A percentile compares a stretch with the other conserved stretches of the same genome.
Evolutionary conservation across 2,797 vertebrate species (phyloP).

Genomic region (Bovichtus variegatus): DNA sequence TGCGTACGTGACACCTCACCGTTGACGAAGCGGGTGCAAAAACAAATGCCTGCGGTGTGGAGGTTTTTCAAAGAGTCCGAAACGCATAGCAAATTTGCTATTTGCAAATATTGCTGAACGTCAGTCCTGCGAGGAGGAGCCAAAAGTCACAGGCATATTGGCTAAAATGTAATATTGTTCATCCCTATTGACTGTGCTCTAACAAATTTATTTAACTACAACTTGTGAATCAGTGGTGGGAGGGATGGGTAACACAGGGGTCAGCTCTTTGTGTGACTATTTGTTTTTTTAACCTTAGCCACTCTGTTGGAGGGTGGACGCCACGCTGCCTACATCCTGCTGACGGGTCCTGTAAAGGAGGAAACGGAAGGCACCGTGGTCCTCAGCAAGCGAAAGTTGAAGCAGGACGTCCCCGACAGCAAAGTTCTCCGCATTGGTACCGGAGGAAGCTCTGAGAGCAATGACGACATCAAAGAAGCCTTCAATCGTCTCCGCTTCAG

Average conservation of each 20-base stretch:
- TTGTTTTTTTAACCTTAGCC: constrained; percentile 73
- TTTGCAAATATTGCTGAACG: too few species aligned
- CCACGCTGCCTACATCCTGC: constrained; percentile 90
- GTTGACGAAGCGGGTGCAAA: too few species aligned
- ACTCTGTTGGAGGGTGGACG: constrained; percentile 90
- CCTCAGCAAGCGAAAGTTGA: constrained; percentile 91
- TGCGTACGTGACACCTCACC: too few species aligned
- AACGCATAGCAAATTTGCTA: too few species aligned
- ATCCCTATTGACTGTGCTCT: not conserved
- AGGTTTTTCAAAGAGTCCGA: too few species aligned
- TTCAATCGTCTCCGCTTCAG: constrained; percentile 91
- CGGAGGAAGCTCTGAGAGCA: constrained; percentile 49
- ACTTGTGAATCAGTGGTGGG: not conserved
- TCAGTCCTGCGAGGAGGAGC: too few species aligned
- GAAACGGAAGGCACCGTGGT: constrained; percentile 74
- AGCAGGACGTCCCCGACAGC: constrained; percentile 83
- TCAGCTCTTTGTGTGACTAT: not conserved
- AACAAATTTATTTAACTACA: not conserved
- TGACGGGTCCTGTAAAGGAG: constrained; percentile 81
- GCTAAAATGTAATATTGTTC: too few species aligned
- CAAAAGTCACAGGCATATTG: too few species aligned
- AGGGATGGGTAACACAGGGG: not conserved
- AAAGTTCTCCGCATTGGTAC: constrained; percentile 78
- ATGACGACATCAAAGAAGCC: constrained; percentile 84
- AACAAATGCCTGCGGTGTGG: too few species aligned